Percentiles rank a stretch among this genome's conserved stretches.
These are phyloP conservation scores for Nerophis ophidion DNA, from an alignment of 2,113 vertebrate species.

Conservation along the genomic window DNA sequence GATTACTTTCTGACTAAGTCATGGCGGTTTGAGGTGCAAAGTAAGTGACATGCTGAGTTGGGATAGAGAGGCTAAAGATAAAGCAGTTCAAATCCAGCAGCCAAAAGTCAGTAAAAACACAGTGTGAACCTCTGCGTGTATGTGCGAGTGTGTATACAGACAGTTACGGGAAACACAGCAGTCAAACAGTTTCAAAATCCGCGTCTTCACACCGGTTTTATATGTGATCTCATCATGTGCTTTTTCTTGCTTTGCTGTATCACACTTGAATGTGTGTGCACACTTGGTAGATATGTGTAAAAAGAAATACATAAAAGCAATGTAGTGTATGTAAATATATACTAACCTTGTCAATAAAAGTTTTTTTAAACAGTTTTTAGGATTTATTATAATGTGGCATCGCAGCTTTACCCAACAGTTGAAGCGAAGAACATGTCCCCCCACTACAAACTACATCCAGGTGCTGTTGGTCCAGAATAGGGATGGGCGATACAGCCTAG, in stretches of 20 bases:
- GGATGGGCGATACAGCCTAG: too few species aligned
- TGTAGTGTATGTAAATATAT: background rate
- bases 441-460: too few species aligned
- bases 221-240: conserved; percentile 33
- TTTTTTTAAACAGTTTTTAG: too few species aligned
- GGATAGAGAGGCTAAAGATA: conserved; percentile 15
- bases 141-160: background rate
- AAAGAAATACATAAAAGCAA: conserved; percentile 9
- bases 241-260: conserved; percentile 48
- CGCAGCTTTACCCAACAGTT: too few species aligned
- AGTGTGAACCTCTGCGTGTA: background rate
- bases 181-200: conserved; percentile 8
- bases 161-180: conserved; percentile 30
- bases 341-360: too few species aligned
- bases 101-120: conserved; percentile 20
- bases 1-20: background rate
- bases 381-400: too few species aligned
- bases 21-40: conserved; percentile 24
- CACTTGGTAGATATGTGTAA: background rate
- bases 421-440: too few species aligned
- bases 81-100: conserved; percentile 40
- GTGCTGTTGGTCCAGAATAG: too few species aligned
- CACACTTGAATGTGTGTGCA: conserved; percentile 11
- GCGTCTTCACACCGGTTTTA: conserved; percentile 18
- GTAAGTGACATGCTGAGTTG: conserved; percentile 23